A percentile compares a stretch with the other conserved stretches of the same genome.
phyloP scores from a whole-genome alignment of 2,888 invertebrate genomes.

The Eilema caniola region DNA sequence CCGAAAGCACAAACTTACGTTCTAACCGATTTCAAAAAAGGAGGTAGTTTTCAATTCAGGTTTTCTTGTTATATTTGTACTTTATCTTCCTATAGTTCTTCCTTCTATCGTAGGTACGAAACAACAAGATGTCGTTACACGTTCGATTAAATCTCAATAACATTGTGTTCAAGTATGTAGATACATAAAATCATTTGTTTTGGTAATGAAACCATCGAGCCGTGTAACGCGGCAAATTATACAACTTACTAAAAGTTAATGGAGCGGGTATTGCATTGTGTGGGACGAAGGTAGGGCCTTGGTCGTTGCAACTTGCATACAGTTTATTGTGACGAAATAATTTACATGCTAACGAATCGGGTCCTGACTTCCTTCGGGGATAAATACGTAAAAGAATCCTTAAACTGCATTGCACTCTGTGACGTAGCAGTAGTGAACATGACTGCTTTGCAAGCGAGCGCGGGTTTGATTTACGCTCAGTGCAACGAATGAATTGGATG shows the following conservation, averaged over 20 bases:
- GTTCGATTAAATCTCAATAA: conserved; percentile 1
- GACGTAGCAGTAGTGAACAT: no score
- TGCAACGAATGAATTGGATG: no score
- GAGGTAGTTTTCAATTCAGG: no score
- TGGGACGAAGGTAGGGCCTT: conserved; percentile 12
- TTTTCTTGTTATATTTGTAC: no score
- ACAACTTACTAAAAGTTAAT: conserved; percentile 15
- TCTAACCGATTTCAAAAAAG: no score
- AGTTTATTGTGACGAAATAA: not conserved
- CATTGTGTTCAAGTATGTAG: not conserved
- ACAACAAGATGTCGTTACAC: not conserved
- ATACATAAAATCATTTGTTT: conserved; percentile 9
- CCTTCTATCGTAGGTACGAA: not conserved
- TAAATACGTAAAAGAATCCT: no score
- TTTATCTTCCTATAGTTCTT: no score
- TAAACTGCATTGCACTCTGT: no score
- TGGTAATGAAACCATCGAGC: conserved; percentile 12
- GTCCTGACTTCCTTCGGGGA: no score
- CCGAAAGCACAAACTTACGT: no score
- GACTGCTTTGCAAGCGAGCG: no score
- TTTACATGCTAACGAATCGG: not conserved
- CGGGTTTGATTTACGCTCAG: no score
- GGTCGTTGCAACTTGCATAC: not conserved
- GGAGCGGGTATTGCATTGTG: conserved; percentile 19
- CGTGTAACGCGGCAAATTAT: conserved; percentile 15